A percentile compares a stretch with the other conserved stretches of the same genome.
These are phyloP conservation scores for Oligia strigilis DNA, from an alignment of 2,888 invertebrate genomes.

Conservation along the genomic window DNA sequence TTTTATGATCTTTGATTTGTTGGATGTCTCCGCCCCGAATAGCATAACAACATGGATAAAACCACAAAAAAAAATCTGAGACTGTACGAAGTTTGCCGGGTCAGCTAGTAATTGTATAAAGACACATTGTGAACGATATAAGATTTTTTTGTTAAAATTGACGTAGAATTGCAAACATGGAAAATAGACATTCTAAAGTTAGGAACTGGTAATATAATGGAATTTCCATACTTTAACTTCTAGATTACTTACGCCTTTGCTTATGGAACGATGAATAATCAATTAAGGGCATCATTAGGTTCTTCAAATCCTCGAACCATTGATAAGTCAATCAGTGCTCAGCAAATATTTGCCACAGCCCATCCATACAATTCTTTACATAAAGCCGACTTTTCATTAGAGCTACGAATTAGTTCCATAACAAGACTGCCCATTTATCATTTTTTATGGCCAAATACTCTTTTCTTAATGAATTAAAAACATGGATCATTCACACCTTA, in stretches of 20 bases:
- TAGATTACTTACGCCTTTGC: conserved; percentile 12
- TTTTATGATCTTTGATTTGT: too few species aligned
- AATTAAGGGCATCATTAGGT: conserved; percentile 41
- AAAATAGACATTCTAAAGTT: not conserved
- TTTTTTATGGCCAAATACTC: conserved; percentile 46
- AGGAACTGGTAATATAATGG: not conserved
- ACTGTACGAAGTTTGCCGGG: too few species aligned
- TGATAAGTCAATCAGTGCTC: conserved; percentile 39
- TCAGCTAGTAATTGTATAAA: not conserved
- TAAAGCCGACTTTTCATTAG: conserved; percentile 27
- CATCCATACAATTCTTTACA: conserved; percentile 34
- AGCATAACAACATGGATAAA: too few species aligned
- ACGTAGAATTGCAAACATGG: not conserved
- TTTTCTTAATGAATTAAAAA: conserved; percentile 56
- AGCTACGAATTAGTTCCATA: conserved; percentile 31
- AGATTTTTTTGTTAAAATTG: not conserved
- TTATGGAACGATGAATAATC: conserved; percentile 14
- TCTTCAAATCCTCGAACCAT: conserved; percentile 27
- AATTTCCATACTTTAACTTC: not conserved
- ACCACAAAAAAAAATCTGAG: too few species aligned
- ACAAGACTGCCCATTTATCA: conserved; percentile 34
- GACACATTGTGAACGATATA: not conserved
- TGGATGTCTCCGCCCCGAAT: too few species aligned
- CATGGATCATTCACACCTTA: conserved; percentile 55
- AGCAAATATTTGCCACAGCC: conserved; percentile 46